Percentiles rank a stretch among this genome's conserved stretches.
These are phyloP conservation scores for Embiotoca jacksoni DNA, from an alignment of 2,113 vertebrate genomes.

Conservation along the genomic window DNA sequence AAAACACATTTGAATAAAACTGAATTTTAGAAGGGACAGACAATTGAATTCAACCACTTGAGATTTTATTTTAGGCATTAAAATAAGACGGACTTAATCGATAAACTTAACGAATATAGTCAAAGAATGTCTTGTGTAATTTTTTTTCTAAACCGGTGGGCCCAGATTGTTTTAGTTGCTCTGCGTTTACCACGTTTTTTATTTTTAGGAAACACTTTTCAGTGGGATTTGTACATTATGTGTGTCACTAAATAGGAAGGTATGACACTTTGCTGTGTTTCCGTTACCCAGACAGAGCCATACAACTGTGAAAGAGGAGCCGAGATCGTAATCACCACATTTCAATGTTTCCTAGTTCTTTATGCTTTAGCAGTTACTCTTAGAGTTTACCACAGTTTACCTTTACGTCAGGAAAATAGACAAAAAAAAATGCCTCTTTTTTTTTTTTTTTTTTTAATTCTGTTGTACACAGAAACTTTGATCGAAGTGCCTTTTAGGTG, in stretches of 20 bases:
- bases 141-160: not conserved
- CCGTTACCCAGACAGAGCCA: not conserved
- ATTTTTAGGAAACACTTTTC: not conserved
- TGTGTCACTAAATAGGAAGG: not conserved
- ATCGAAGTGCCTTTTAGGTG: constrained; percentile 56
- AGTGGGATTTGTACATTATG: not conserved
- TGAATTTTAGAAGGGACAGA: not conserved
- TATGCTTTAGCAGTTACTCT: not conserved
- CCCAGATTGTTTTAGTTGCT: not conserved
- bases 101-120: too few relatives aligned
- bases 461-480: not conserved
- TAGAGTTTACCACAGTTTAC: not conserved
- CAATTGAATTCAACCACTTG: not conserved
- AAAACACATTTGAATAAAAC: too few relatives aligned
- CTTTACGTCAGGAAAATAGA: not conserved
- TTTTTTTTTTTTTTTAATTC: not conserved
- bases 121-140: not conserved
- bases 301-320: constrained; percentile 5
- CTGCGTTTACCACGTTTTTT: not conserved
- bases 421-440: not conserved
- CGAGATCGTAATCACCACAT: not conserved
- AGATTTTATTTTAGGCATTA: not conserved
- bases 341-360: not conserved
- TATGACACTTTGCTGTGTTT: not conserved
- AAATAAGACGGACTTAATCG: not conserved